These are phyloP conservation scores for Drosophila guanche DNA, from an alignment of 1,140 invertebrate genomes.

Conservation along the genomic window DNA sequence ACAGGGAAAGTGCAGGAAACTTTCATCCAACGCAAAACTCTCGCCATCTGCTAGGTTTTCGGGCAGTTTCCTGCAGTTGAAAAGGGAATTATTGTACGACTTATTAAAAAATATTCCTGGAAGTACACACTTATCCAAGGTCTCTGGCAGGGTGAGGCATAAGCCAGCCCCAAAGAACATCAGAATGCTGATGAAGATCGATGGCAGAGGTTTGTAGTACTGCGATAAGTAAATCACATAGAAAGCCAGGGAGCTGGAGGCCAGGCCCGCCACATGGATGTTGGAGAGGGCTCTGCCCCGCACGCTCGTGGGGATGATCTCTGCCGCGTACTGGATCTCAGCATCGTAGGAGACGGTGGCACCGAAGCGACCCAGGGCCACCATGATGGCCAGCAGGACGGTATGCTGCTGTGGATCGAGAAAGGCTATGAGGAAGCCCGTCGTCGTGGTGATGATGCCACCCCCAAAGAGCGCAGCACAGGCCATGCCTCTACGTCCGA, in stretches of 20 bases:
- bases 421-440: constrained; percentile 59
- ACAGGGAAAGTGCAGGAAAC: constrained; percentile 56
- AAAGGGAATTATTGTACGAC: background rate
- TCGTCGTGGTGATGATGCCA: constrained; percentile 84
- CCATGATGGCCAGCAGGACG: constrained; percentile 60
- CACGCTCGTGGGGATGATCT: constrained; percentile 87
- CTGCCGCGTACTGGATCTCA: constrained; percentile 87
- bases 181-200: constrained; percentile 85
- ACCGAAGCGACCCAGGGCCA: constrained; percentile 86
- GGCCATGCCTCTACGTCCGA: constrained; percentile 86
- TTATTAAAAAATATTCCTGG: background rate
- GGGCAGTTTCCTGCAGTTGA: constrained; percentile 82
- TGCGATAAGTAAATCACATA: constrained; percentile 83
- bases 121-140: constrained; percentile 82
- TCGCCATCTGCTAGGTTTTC: constrained; percentile 86
- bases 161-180: constrained; percentile 85
- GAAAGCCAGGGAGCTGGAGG: constrained; percentile 71
- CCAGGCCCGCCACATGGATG: constrained; percentile 85
- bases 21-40: constrained; percentile 85
- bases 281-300: constrained; percentile 85
- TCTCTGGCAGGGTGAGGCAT: constrained; percentile 86
- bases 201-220: constrained; percentile 85
- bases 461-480: constrained; percentile 84
- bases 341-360: constrained; percentile 87
- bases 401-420: constrained; percentile 60